Conservation (phyloP, 64 coral and sea anemone species). For the Platygyra sinensis region DNA sequence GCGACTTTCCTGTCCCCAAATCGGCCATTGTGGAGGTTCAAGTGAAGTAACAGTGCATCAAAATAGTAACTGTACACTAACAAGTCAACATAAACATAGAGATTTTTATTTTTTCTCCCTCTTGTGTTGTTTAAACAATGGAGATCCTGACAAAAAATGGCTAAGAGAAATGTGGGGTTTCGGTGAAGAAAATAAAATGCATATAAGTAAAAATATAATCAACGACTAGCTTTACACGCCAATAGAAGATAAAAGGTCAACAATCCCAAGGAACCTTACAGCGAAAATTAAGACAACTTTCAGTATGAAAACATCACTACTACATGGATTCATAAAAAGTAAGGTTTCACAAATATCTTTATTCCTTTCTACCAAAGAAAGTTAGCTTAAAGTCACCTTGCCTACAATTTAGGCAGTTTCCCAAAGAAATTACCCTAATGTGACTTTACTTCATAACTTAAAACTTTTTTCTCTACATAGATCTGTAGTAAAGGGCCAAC, state of each 20-base stretch:
- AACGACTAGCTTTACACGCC: not conserved
- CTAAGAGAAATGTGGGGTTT: not conserved
- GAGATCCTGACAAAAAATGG: not conserved
- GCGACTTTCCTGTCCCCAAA: too few species aligned
- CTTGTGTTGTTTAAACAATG: not conserved
- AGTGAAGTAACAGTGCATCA: too few species aligned
- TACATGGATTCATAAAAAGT: not conserved
- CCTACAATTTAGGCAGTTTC: not conserved
- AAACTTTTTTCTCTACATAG: not conserved
- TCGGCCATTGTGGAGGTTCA: too few species aligned
- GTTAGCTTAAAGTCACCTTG: too few species aligned
- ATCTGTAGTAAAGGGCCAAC: too few species aligned
- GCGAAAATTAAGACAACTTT: not conserved
- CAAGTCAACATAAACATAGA: not conserved
- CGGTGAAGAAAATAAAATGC: constrained; percentile 14
- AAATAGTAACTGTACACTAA: not conserved
- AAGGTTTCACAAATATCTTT: not conserved
- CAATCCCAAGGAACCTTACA: not conserved
- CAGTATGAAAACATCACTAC: not conserved
- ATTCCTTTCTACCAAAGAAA: not conserved
- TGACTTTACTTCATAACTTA: not conserved
- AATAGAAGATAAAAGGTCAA: not conserved
- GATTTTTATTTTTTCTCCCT: constrained; percentile 1
- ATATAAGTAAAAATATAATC: constrained; percentile 5
- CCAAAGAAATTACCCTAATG: not conserved